Conservation (phyloP, 2,797 vertebrate genomes). For the Podarcis siculus region DNA sequence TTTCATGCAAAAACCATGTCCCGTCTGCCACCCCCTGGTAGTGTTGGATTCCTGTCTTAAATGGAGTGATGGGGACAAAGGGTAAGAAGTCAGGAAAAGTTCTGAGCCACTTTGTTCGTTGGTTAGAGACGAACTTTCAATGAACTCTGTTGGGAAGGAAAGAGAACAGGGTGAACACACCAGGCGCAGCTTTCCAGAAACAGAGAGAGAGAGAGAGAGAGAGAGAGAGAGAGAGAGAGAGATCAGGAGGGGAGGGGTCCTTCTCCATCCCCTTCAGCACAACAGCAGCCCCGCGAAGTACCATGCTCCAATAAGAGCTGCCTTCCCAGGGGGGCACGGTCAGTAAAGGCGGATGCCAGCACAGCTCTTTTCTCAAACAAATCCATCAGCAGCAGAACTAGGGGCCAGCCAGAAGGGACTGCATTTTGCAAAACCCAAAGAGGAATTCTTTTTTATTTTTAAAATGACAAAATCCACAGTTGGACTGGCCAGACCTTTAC, state of each 20-base stretch:
- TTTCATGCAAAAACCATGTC: conserved; percentile 59
- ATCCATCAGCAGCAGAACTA: conserved; percentile 73
- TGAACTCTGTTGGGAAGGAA: conserved; percentile 85
- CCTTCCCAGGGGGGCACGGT: conserved; percentile 77
- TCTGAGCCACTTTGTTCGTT: conserved; percentile 89
- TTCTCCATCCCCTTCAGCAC: conserved; percentile 63
- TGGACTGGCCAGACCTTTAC: neutral
- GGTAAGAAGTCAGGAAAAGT: conserved; percentile 90
- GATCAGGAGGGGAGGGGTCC: conserved; percentile 65
- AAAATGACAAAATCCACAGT: conserved; percentile 32
- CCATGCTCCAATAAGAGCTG: conserved; percentile 76
- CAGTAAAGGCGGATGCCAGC: conserved; percentile 78
- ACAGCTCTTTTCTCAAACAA: conserved; percentile 69
- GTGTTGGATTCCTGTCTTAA: conserved; percentile 83
- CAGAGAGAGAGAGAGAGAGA: neutral
- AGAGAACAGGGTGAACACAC: conserved; percentile 79
- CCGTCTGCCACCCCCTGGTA: conserved; percentile 71
- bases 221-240: conserved; percentile 40
- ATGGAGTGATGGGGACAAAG: conserved; percentile 84
- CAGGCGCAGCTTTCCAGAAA: conserved; percentile 77
- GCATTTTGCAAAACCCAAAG: conserved; percentile 68
- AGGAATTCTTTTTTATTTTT: conserved; percentile 79
- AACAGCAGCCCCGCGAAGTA: conserved; percentile 76
- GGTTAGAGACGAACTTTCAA: conserved; percentile 92
- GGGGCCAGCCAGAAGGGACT: conserved; percentile 68